Percentiles rank a stretch among this genome's conserved stretches.
phyloP scores from a whole-genome alignment of 2,888 invertebrate species.

The Oscheius sp. region DNA sequence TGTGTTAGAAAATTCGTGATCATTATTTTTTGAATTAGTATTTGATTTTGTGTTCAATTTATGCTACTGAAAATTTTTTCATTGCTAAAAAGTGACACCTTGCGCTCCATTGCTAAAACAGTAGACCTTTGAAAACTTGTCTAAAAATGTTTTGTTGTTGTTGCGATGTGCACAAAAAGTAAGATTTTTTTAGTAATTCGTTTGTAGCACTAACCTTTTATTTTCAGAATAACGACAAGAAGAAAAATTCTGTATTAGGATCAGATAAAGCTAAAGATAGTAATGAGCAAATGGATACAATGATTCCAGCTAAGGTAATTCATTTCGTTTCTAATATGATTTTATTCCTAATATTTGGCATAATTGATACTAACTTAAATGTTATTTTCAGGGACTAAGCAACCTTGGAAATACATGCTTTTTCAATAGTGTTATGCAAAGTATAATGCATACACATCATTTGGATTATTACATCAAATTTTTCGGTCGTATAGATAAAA shows the following conservation, averaged over 20 bases:
- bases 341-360: background rate
- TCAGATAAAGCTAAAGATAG: background rate
- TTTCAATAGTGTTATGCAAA: conserved; percentile 64
- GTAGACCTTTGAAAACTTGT: no score
- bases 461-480: conserved; percentile 41
- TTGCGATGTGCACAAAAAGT: no score
- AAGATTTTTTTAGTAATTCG: no score
- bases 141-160: no score
- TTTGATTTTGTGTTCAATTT: no score
- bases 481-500: background rate
- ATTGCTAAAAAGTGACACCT: no score
- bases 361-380: background rate
- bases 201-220: no score
- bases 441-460: conserved; percentile 56
- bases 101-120: no score
- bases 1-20: no score
- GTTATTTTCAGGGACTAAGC: conserved; percentile 51
- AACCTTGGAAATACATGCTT: conserved; percentile 68
- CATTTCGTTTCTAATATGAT: background rate
- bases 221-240: background rate
- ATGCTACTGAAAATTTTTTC: no score
- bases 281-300: conserved; percentile 4
- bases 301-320: conserved; percentile 14
- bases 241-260: background rate
- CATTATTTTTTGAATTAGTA: no score